phyloP scores from a whole-genome alignment of 2,888 invertebrate species.

The Tanypteryx hageni region DNA sequence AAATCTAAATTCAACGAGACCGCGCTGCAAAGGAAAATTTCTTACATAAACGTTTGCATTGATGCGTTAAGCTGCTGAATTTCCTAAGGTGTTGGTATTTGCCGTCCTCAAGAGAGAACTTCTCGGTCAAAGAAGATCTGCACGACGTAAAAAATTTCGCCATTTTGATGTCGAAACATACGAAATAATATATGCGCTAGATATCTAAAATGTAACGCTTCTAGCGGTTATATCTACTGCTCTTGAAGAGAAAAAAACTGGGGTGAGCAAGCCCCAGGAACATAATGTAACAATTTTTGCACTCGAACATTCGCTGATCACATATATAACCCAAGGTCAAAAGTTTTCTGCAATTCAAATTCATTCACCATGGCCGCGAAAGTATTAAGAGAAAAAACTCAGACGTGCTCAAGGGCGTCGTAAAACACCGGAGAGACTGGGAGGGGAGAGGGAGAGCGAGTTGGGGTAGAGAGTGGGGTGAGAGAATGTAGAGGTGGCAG shows the following conservation, averaged over 20 bases:
- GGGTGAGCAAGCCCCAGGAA: neutral
- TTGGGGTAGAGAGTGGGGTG: neutral
- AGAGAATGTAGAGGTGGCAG: neutral
- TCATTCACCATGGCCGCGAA: conserved; percentile 35
- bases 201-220: conserved; percentile 6
- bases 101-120: no score
- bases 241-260: neutral
- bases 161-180: neutral
- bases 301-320: neutral
- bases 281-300: neutral
- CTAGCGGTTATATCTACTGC: neutral
- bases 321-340: neutral
- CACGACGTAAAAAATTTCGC: neutral
- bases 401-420: neutral
- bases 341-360: conserved; percentile 44
- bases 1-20: no score
- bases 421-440: neutral
- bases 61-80: no score
- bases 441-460: neutral
- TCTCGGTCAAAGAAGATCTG: neutral
- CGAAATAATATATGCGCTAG: neutral
- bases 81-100: no score
- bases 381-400: neutral
- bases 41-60: no score
- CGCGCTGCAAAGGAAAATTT: no score